Conservation (phyloP, 2,113 vertebrate genomes). For the Charina bottae region DNA sequence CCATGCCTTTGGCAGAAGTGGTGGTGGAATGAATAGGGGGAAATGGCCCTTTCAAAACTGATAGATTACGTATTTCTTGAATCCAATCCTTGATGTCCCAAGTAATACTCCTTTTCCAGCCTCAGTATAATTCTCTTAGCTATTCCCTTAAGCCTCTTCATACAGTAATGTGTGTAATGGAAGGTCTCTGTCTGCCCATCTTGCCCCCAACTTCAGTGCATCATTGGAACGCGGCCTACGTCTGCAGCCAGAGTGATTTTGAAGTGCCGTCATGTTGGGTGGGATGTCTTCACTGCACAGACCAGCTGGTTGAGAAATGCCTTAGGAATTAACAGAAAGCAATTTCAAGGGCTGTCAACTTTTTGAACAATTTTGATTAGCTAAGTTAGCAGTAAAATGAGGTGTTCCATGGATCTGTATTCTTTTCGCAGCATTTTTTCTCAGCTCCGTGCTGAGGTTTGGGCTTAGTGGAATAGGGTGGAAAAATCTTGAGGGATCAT, state of each 20-base stretch:
- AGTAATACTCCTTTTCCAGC: neutral
- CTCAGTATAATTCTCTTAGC: neutral
- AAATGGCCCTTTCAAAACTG: neutral
- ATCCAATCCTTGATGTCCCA: neutral
- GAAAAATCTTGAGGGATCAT: neutral
- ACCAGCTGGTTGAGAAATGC: neutral
- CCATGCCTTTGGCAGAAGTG: neutral
- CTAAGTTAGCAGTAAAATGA: neutral
- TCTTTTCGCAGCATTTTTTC: neutral
- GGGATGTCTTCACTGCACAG: neutral
- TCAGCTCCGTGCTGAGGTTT: neutral
- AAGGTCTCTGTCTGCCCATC: neutral
- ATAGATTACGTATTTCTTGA: neutral
- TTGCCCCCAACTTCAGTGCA: neutral
- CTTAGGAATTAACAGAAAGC: neutral
- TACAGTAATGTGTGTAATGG: neutral
- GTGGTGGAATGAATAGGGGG: neutral
- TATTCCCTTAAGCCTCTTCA: neutral
- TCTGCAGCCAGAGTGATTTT: neutral
- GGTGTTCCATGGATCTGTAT: neutral
- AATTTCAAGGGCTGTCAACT: constrained; percentile 28
- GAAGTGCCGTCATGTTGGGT: neutral
- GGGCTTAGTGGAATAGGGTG: neutral
- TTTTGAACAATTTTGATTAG: constrained; percentile 1
- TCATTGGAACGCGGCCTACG: neutral